Evolutionary conservation across 2,888 invertebrate genomes (phyloP).

Genomic region (Mythimna impura): DNA sequence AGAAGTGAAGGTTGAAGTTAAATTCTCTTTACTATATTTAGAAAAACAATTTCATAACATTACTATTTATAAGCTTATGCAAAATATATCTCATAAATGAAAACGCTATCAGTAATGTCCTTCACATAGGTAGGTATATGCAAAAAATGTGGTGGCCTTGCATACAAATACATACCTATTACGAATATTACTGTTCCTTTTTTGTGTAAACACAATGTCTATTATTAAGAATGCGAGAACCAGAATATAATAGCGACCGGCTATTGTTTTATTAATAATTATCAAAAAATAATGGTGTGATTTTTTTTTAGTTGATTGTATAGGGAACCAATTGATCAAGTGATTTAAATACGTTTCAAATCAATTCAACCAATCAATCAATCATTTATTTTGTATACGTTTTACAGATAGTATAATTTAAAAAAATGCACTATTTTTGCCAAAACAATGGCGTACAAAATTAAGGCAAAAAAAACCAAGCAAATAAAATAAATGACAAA

Average conservation of each 20-base stretch:
- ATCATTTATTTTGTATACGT: no score
- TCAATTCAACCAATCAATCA: no score
- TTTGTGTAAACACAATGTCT: conserved; percentile 31
- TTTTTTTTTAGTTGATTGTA: not conserved
- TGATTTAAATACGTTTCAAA: no score
- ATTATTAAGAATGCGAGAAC: conserved; percentile 40
- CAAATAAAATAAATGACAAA: no score
- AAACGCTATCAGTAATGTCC: conserved; percentile 24
- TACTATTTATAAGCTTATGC: not conserved
- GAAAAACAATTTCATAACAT: no score
- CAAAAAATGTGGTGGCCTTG: conserved; percentile 20
- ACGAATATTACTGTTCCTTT: conserved; percentile 11
- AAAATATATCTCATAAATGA: conserved; percentile 3
- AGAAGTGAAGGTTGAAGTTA: not conserved
- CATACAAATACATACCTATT: conserved; percentile 20
- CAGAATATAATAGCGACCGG: conserved; percentile 14
- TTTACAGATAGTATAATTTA: no score
- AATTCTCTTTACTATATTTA: not conserved
- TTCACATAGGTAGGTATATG: conserved; percentile 42
- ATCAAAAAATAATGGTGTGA: conserved; percentile 15
- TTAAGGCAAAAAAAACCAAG: no score
- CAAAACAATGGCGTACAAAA: no score
- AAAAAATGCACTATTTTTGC: no score
- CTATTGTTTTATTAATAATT: conserved; percentile 37
- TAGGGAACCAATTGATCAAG: no score